Base-by-base conservation (phyloP, 2,797 vertebrate genomes). In the Chelmon rostratus region DNA sequence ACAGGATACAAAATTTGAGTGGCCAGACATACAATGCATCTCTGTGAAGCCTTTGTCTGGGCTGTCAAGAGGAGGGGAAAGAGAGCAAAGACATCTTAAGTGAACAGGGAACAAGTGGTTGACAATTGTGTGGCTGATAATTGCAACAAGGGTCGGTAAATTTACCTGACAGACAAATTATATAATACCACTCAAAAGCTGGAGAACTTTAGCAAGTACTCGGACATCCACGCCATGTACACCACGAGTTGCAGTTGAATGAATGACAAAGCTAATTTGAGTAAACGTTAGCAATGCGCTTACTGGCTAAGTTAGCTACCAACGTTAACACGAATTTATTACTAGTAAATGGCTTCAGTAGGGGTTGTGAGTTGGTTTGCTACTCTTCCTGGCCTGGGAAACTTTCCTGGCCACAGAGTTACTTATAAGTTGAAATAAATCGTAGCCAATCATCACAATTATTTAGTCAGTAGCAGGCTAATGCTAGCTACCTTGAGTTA, bases 1-100 rank as follows among this genome's bases (percentile, higher is more conserved):
- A 63, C 97, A 99, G 63, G 98, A 99, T 23, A 99, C 97, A 92
- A 98, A 99, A 90, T 98, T 98, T 50, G 96, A 96, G 91, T 99
- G 98, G 72, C 97, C 98, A 7, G 96, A 96, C 97, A 99, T 96
- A 73, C 97, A 97, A 82, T 97, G 97, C 94, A 97, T 96, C 95
- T 99, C 97, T 73, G 95, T 95, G 94, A 97, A 99, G 49, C 96
- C 94, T 80, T 91, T 95, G 91, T 95, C 96, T 86, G 96, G 94
- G 93, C 98, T 99, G 93, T 86, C 71, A 64, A 46, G 33, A 47
- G 23, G 68, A 63, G 33, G 46, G 5, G 37, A 58, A 0, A 75
- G 37, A 80, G 40, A 70, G 3, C 11, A 79, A 23, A 77, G 3
- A 33, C 13, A 65, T 5, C 0, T 6, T 19, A 3, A 47, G n/a